phyloP scores from a whole-genome alignment of 2,797 vertebrate species.

The Glyptemys insculpta region DNA sequence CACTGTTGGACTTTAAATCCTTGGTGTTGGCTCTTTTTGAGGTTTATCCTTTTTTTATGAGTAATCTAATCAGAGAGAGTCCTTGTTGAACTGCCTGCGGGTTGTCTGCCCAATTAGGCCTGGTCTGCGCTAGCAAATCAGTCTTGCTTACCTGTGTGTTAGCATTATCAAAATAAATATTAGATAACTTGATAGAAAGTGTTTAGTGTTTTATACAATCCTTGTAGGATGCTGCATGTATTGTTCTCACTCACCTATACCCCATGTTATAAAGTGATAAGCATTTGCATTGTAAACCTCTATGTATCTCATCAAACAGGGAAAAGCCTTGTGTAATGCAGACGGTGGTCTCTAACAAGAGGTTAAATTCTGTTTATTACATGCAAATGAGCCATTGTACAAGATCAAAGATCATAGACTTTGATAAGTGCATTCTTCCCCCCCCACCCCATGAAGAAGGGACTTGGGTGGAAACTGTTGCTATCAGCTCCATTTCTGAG shows the following conservation, averaged over 20 bases:
- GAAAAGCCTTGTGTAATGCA: background rate
- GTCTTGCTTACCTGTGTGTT: background rate
- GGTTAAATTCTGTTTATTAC: background rate
- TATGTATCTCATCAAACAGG: background rate
- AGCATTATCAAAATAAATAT: background rate
- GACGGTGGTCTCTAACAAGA: background rate
- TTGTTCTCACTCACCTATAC: background rate
- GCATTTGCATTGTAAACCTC: background rate
- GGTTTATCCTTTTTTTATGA: constrained; percentile 53
- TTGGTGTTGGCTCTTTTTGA: constrained; percentile 51
- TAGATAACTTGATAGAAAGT: background rate
- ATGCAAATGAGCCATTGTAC: background rate
- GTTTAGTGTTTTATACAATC: background rate
- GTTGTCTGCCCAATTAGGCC: background rate
- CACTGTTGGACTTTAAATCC: constrained; percentile 35
- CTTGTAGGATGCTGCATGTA: background rate
- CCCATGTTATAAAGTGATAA: background rate
- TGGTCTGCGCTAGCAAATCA: background rate
- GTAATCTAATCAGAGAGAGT: constrained; percentile 20
- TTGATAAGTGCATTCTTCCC: background rate
- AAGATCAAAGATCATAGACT: background rate
- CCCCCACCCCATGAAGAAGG: background rate
- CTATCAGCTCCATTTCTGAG: background rate
- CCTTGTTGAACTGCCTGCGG: constrained; percentile 28
- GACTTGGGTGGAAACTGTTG: background rate